Percentiles rank a stretch among this genome's conserved stretches.
phyloP scores from a whole-genome alignment of 1,140 invertebrate species.

The Pantala flavescens region DNA sequence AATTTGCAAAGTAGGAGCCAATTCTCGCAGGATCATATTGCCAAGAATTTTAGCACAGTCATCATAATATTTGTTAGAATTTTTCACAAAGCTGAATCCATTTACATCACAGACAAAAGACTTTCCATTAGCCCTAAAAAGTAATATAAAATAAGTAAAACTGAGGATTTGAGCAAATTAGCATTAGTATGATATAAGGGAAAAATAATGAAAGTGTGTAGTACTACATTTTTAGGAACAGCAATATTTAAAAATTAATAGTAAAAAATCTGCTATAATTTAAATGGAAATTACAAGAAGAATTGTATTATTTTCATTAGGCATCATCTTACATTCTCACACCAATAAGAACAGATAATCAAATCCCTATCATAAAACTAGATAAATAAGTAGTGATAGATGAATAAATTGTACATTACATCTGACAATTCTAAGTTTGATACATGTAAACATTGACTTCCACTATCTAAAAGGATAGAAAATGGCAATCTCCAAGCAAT shows the following conservation, averaged over 20 bases:
- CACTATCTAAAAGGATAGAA: too few relatives aligned
- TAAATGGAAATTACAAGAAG: too few relatives aligned
- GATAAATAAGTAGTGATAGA: too few relatives aligned
- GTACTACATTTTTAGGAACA: slow-evolving; percentile 15
- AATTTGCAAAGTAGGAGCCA: slow-evolving; percentile 91
- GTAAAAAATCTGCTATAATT: too few relatives aligned
- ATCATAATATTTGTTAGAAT: slow-evolving; percentile 99
- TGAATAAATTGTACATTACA: too few relatives aligned
- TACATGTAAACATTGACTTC: too few relatives aligned
- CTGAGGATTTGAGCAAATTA: background rate
- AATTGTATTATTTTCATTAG: too few relatives aligned
- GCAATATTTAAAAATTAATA: slow-evolving; percentile 1
- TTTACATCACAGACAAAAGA: slow-evolving; percentile 99
- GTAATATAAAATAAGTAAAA: slow-evolving; percentile 16
- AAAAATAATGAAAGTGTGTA: slow-evolving; percentile 17
- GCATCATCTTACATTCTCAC: too few relatives aligned
- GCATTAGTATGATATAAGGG: background rate
- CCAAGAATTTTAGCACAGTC: slow-evolving; percentile 97
- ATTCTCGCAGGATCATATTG: slow-evolving; percentile 83
- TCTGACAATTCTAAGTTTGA: too few relatives aligned
- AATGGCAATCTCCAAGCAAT: too few relatives aligned
- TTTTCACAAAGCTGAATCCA: slow-evolving; percentile 99
- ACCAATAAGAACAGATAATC: too few relatives aligned
- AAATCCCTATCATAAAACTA: too few relatives aligned
- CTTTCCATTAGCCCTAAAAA: slow-evolving; percentile 84